These are phyloP conservation scores for Cyrtonyx montezumae DNA, from an alignment of 2,113 vertebrate species.

Conservation along the genomic window DNA sequence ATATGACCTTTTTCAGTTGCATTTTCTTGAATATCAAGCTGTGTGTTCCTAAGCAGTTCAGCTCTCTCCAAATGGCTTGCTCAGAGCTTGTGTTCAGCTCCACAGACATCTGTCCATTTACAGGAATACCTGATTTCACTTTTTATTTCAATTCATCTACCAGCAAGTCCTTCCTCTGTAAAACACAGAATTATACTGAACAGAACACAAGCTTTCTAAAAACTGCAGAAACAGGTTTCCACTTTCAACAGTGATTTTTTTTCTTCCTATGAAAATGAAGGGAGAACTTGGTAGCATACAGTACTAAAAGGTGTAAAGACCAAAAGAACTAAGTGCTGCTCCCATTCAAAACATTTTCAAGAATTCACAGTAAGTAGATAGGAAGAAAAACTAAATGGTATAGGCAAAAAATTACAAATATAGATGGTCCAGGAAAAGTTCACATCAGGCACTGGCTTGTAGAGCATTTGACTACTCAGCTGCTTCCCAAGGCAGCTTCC, in stretches of 20 bases:
- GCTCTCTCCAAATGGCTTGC: background rate
- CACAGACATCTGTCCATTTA: background rate
- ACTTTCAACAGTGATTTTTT: slow-evolving; percentile 42
- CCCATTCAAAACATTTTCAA: background rate
- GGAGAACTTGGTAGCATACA: background rate
- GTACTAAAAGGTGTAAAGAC: background rate
- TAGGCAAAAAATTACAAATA: slow-evolving; percentile 18
- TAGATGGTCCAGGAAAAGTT: slow-evolving; percentile 1
- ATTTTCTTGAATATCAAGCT: background rate
- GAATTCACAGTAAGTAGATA: background rate
- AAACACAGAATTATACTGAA: background rate
- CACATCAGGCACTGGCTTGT: background rate
- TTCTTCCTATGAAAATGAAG: slow-evolving; percentile 30
- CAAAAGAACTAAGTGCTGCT: background rate
- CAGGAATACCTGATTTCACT: background rate
- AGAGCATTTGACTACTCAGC: background rate
- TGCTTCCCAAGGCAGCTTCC: background rate
- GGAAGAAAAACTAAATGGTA: background rate
- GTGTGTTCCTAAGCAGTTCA: background rate
- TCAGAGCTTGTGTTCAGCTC: background rate
- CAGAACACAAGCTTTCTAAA: slow-evolving; percentile 7
- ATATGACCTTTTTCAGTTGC: slow-evolving; percentile 2
- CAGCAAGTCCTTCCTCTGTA: slow-evolving; percentile 12
- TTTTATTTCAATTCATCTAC: slow-evolving; percentile 2
- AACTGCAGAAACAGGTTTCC: slow-evolving; percentile 20